Percentiles rank a stretch among this genome's conserved stretches.
Evolutionary conservation across 2,888 invertebrate species (phyloP).

Genomic region (Clitarchus hookeri): DNA sequence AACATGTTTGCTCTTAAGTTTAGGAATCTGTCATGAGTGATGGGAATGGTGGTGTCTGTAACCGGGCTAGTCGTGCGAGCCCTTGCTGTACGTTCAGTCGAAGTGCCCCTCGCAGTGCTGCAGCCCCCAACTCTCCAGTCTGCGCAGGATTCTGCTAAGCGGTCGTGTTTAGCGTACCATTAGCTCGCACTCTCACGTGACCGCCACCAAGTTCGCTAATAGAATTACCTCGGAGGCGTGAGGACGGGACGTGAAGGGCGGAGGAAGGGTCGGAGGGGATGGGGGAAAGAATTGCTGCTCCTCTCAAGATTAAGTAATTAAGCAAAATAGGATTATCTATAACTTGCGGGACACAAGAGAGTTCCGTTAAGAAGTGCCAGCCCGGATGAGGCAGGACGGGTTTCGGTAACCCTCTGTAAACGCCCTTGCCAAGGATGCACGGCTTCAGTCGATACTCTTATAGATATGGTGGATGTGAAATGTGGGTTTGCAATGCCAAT

Average conservation of each 20-base stretch:
- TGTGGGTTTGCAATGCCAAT: too few species aligned
- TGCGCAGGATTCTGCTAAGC: not conserved
- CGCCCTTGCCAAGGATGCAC: too few species aligned
- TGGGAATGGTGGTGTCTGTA: too few species aligned
- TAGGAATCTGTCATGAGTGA: too few species aligned
- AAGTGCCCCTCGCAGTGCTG: too few species aligned
- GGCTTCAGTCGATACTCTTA: too few species aligned
- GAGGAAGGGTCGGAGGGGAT: not conserved
- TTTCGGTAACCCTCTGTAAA: not conserved
- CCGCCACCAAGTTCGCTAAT: slow-evolving; percentile 31
- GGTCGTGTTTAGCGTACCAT: slow-evolving; percentile 33
- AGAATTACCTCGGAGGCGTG: slow-evolving; percentile 28
- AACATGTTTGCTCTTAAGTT: too few species aligned
- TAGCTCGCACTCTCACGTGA: slow-evolving; percentile 25
- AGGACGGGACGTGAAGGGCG: not conserved
- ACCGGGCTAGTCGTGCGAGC: too few species aligned
- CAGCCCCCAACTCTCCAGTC: not conserved
- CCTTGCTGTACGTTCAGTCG: too few species aligned
- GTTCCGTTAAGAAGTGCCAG: not conserved
- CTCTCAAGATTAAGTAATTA: slow-evolving; percentile 34
- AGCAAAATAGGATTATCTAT: slow-evolving; percentile 36
- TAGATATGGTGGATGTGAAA: too few species aligned
- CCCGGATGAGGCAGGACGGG: not conserved
- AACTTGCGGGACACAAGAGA: slow-evolving; percentile 28
- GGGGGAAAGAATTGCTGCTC: slow-evolving; percentile 18